These are phyloP conservation scores for Lithophane socia DNA, from an alignment of 2,888 invertebrate species.

Conservation along the genomic window DNA sequence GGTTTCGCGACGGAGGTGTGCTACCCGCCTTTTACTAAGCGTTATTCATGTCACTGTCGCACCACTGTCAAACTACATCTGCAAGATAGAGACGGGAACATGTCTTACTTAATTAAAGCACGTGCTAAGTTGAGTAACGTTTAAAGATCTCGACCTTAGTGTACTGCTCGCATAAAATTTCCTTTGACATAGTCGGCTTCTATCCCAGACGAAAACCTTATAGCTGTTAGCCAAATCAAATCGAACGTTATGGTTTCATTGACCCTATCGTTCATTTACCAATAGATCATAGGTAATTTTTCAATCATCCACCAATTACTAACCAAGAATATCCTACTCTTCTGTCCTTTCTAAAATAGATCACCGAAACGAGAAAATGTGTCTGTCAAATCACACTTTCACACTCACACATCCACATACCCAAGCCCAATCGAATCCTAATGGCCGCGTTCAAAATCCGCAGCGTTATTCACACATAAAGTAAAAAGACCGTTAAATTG, in stretches of 20 bases:
- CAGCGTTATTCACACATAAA: conserved; percentile 23
- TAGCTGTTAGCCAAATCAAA: background rate
- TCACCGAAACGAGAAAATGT: background rate
- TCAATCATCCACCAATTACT: background rate
- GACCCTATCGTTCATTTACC: background rate
- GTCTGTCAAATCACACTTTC: background rate
- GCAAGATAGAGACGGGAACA: background rate
- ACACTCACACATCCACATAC: background rate
- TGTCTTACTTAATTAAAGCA: background rate
- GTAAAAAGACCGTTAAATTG: conserved; percentile 40
- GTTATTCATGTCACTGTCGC: background rate
- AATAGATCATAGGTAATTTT: background rate
- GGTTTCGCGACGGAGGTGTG: no score
- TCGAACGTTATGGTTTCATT: background rate
- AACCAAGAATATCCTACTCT: background rate
- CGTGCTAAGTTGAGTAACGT: background rate
- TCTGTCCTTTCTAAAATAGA: background rate
- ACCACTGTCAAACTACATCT: background rate
- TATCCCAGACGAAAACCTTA: background rate
- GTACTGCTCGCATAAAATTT: background rate
- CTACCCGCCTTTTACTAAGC: no score
- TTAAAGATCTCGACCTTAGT: background rate
- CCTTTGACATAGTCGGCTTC: background rate
- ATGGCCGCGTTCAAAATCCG: conserved; percentile 23
- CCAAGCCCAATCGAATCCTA: conserved; percentile 6